Conservation (phyloP, 2,113 vertebrate species). For the Sylvilagus bachmani region DNA sequence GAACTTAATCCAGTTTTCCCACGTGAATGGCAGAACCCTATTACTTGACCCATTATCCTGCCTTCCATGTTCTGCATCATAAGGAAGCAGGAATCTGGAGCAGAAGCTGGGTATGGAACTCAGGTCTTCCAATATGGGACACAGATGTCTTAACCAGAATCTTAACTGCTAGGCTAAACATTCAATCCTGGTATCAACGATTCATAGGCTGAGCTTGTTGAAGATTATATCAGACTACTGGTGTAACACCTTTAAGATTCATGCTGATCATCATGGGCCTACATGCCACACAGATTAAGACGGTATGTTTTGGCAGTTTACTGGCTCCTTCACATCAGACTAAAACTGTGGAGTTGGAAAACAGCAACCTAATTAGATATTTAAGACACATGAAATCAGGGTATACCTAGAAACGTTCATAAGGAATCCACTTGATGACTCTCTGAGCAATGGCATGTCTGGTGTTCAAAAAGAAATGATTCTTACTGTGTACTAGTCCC, state of each 20-base stretch:
- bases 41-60: no score
- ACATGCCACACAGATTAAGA: background rate
- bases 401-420: no score
- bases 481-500: background rate
- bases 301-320: background rate
- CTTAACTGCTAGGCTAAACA: no score
- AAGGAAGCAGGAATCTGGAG: no score
- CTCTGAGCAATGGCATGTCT: background rate
- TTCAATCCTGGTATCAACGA: constrained; percentile 43
- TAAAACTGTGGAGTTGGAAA: background rate
- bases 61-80: no score
- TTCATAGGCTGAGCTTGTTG: constrained; percentile 39
- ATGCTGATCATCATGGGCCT: constrained; percentile 42
- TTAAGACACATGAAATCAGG: constrained; percentile 18
- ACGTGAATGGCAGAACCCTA: no score
- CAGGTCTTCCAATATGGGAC: no score
- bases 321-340: background rate
- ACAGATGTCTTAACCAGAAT: no score
- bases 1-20: no score
- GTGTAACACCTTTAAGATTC: no score
- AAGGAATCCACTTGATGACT: background rate
- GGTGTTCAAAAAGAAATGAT: background rate
- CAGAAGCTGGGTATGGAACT: no score
- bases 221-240: constrained; percentile 51
- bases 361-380: constrained; percentile 1